Evolutionary conservation across 2,113 vertebrate species (phyloP), one percentile per base, ranked within the genome.

Genomic region (Callionymus lyra): DNA sequence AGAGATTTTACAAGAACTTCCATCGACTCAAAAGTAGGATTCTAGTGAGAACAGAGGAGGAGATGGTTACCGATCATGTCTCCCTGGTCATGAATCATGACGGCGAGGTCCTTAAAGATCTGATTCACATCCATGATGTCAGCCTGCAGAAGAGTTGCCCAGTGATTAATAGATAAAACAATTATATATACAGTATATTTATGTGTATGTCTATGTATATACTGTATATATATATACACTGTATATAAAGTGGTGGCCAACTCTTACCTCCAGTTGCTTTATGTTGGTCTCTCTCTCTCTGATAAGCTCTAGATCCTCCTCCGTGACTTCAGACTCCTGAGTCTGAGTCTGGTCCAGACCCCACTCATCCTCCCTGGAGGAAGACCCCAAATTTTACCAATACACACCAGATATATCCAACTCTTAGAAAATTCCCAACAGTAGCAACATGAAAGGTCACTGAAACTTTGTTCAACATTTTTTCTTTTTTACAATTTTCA

Each of bases 31-130:
- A 37, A 35, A 6, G 2, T n/a, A 13, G 14, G 6, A 37, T 13
- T 13, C n/a, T 8, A 37, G 14, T n/a, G 13, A 37, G 4, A 37
- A 11, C 9, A 37, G 10, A 35, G 13, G 14, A 12, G 13, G 1
- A 27, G 8, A 27, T 8, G 8, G 88, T 83, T 81, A 96, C 94
- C 94, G 62, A 98, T 94, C 85, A 97, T 87, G 53, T 97, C 94
- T 72, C 93, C 93, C 72, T 98, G 94, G 63, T 98, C 94, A 35
- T 98, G 94, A 72, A 98, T 97, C 94, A 98, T 98, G 72, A 95
- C 89, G 16, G 93, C 93, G 63, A 98, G 76, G 82, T 98, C 93
- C 81, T 97, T 97, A 78, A 98, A 98, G 79, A 98, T 98, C 82
- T 97, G 93, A 77, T 97, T 98, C 44, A 97, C 93, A 72, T 97